These are phyloP conservation scores for Brachionus sp. DNA, from an alignment of 1,140 invertebrate species.

Conservation along the genomic window DNA sequence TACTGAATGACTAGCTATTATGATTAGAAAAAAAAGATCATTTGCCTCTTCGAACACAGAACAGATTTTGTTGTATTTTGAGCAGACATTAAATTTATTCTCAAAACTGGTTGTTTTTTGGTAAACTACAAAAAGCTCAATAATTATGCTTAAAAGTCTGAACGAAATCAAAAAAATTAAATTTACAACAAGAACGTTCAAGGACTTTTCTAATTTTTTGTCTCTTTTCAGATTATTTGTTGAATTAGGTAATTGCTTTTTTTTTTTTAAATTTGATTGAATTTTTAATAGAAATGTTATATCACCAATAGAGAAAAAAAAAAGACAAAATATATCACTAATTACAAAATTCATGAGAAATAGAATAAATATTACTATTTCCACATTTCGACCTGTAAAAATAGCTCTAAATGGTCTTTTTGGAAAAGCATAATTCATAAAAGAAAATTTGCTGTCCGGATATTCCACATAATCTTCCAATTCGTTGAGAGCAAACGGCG, in stretches of 20 bases:
- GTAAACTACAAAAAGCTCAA: not conserved
- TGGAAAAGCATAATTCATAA: not conserved
- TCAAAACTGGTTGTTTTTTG: not conserved
- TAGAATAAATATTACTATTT: not conserved
- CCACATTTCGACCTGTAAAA: not conserved
- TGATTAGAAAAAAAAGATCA: too few species aligned
- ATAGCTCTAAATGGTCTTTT: not conserved
- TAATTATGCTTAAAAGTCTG: not conserved
- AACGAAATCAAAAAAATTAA: not conserved
- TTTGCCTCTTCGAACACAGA: too few species aligned
- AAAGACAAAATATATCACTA: not conserved
- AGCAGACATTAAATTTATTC: too few species aligned
- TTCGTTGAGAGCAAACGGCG: not conserved
- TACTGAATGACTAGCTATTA: too few species aligned
- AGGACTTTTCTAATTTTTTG: not conserved
- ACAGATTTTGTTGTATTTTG: too few species aligned
- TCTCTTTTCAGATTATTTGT: not conserved
- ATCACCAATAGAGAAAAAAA: not conserved
- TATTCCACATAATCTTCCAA: not conserved
- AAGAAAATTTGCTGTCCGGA: not conserved
- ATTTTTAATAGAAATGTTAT: not conserved
- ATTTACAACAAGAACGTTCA: not conserved
- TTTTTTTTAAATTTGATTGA: not conserved
- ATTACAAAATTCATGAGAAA: not conserved
- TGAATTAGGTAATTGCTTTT: not conserved